Evolutionary conservation across 2,797 vertebrate genomes (phyloP).

Genomic region (Hylomyscus alleni): DNA sequence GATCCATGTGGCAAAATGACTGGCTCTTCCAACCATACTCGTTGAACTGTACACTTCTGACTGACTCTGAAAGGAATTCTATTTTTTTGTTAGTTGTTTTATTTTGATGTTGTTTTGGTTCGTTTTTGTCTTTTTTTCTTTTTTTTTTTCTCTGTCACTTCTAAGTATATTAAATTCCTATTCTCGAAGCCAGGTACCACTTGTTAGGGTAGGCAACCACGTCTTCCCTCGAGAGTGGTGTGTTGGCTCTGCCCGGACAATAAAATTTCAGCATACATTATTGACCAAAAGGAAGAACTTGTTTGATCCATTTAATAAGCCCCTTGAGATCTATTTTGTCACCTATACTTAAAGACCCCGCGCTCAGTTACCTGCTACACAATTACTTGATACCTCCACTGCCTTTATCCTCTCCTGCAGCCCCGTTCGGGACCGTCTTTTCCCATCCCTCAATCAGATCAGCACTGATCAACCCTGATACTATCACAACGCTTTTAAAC

Average conservation of each 20-base stretch:
- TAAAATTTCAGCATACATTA: background rate
- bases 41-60: background rate
- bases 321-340: background rate
- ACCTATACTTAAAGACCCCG: background rate
- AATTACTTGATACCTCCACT: background rate
- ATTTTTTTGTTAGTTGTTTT: background rate
- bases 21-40: background rate
- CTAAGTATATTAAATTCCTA: background rate
- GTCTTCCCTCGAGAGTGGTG: background rate
- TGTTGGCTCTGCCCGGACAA: background rate
- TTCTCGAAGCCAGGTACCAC: background rate
- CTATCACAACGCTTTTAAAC: background rate
- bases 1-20: background rate
- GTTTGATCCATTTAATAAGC: conserved; percentile 1
- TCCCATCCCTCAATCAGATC: background rate
- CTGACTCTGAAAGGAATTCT: background rate
- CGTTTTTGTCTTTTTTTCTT: background rate
- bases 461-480: background rate
- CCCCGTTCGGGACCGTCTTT: background rate
- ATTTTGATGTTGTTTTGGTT: background rate
- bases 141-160: background rate
- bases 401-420: fast-evolving
- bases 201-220: background rate
- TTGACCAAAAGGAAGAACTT: background rate
- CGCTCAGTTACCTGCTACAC: background rate